Evolutionary conservation across 2,113 vertebrate genomes (phyloP).

Genomic region (Ochotona curzoniae): DNA sequence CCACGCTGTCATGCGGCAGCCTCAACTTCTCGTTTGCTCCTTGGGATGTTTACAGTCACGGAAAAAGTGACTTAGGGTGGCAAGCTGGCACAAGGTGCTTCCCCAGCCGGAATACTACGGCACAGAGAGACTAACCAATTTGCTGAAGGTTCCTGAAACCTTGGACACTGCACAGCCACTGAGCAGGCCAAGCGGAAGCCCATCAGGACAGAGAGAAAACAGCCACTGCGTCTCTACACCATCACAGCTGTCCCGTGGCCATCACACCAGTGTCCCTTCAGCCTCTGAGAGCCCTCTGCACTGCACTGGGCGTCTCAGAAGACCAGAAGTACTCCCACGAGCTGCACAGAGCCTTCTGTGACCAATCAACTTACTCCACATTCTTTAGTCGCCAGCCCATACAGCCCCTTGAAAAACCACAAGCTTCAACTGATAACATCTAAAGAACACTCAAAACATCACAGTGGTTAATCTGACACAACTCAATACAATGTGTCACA

Average conservation of each 20-base stretch:
- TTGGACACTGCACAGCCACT: not conserved
- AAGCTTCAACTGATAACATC: conserved; percentile 41
- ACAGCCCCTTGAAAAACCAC: not conserved
- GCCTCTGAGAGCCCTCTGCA: not conserved
- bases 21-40: conserved; percentile 43
- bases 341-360: not conserved
- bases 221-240: not conserved
- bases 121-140: not conserved
- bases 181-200: not conserved
- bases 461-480: not conserved
- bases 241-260: not conserved
- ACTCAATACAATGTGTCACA: not conserved
- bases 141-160: not conserved
- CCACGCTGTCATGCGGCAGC: not conserved
- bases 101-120: conserved; percentile 14
- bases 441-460: not conserved
- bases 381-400: not conserved
- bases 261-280: not conserved
- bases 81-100: not conserved
- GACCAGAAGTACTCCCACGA: not conserved
- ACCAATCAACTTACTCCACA: not conserved
- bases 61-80: conserved; percentile 33
- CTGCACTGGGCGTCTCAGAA: not conserved
- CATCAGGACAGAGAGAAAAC: not conserved
- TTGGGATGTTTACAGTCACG: not conserved